A percentile compares a stretch with the other conserved stretches of the same genome.
Conservation (phyloP, 1,140 invertebrate species). For the Coelopa frigida region DNA sequence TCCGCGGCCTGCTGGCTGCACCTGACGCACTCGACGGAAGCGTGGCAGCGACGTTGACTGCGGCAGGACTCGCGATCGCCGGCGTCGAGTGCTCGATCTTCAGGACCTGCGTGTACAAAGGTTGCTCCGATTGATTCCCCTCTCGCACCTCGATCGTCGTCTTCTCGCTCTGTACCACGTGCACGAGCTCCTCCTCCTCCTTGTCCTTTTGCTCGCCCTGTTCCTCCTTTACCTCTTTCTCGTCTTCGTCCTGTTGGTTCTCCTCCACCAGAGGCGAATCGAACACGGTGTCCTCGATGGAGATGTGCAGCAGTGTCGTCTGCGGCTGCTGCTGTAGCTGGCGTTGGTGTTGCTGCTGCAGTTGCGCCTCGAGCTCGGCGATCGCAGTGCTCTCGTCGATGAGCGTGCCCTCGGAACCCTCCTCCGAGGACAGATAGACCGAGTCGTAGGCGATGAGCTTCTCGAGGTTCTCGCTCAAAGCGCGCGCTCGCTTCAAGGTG, state of each 20-base stretch:
- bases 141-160: neutral
- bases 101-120: conserved; percentile 28
- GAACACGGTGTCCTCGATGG: conserved; percentile 37
- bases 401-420: conserved; percentile 39
- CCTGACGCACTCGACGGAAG: no score
- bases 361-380: conserved; percentile 18
- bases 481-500: conserved; percentile 23
- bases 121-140: neutral
- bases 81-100: conserved; percentile 24
- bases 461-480: conserved; percentile 23
- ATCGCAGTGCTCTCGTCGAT: conserved; percentile 28
- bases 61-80: neutral
- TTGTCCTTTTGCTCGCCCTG: neutral
- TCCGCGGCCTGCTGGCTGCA: conserved; percentile 33
- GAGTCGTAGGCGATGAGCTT: conserved; percentile 43
- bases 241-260: no score
- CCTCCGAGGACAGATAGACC: conserved; percentile 42
- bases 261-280: no score
- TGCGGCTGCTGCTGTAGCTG: conserved; percentile 15
- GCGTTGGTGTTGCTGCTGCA: conserved; percentile 20
- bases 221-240: no score
- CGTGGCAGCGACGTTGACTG: neutral
- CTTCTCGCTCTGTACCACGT: neutral
- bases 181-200: neutral
- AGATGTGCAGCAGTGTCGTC: conserved; percentile 36